Evolutionary conservation across 2,888 invertebrate genomes (phyloP), one percentile per base, ranked within the genome.

Genomic region (Cheilosia vernalis): DNA sequence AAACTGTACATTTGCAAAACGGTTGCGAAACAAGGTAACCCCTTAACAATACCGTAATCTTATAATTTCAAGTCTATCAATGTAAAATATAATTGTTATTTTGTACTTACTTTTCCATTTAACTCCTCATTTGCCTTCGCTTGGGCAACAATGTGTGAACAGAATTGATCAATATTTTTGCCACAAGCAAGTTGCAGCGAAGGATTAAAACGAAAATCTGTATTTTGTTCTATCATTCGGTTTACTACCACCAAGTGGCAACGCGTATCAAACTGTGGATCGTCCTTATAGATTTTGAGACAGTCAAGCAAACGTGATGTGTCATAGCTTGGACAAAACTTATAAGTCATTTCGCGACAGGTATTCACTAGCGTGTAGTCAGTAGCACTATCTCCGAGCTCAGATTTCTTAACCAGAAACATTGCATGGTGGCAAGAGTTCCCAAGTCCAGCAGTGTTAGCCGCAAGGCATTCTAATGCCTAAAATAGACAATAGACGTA

Each of bases 201-300:
- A 3, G 96, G 96, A 93, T 98, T 98, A 85, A 98, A 95, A 82
- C 98, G 94, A 89, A 96, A 97, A 92, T 99, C 98, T 78, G 95
- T 94, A 90, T 97, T 97, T 91, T 97, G 97, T 91, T 98, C 97
- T 87, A 97, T 95, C 95, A 98, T 96, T 88, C 98, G 94, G 90
- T 96, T 96, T 0, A 96, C 94, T n/a, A 98, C 96, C 19, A 98
- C 94, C 70, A 95, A 93, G 90, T 96, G 95, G 90, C 98, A 99
- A 87, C 95, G 95, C 73, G 95, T 94, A 90, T 97, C 96, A 92
- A 98, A 98, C 21, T 94, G 94, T 0, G 94, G 92, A 89, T 96
- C 95, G 89, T 97, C 95, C 89, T 95, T 96, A 90, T 96, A 94
- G 81, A 93, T 93, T 93, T 97, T 97, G 15, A 97, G 93, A 90